Evolutionary conservation across 2,797 vertebrate genomes (phyloP), one percentile per base, ranked within the genome.

Genomic region (Tamandua tetradactyla): DNA sequence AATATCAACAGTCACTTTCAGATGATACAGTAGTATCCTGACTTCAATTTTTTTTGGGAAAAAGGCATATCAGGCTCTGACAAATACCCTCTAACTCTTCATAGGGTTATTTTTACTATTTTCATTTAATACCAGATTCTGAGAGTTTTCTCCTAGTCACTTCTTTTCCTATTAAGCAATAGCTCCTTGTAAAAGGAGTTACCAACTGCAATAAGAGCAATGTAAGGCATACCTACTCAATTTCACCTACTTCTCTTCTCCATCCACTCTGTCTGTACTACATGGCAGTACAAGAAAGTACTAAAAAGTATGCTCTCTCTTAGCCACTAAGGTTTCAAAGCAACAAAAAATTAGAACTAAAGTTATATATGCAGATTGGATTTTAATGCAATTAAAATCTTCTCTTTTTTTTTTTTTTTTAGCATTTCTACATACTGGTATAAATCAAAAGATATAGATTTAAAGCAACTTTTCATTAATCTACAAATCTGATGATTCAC

Each of bases 381-480:
- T 55, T 92, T 55, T 91, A 94, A 74, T 42, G 3, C 59, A 93
- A 76, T 22, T 76, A 8, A 93, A 68, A 57, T 89, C 27, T n/a
- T n/a, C n/a, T n/a, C n/a, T n/a, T n/a, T n/a, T n/a, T n/a, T 74
- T 47, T 83, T 94, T 83, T 74, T 84, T 30, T 75, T 7, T 90
- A 52, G 2, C 59, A 80, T 71, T 84, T 87, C 82, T 47, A 84
- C 32, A 93, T n/a, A 61, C 7, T 37, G 32, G 30, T 23, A 86
- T 87, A 82, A 85, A 80, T 87, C 23, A 93, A 93, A 95, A 89
- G 18, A 62, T 66, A 69, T 52, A 84, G 80, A 69, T 61, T 82
- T 84, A 94, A 87, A 93, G 13, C 25, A 80, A 75, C 61, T 20
- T 20, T 32, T 44, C 32, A 66, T 82, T 89, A 90, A 85, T 79